phyloP scores from a whole-genome alignment of 2,888 invertebrate species.

The Brachypterus glaber region DNA sequence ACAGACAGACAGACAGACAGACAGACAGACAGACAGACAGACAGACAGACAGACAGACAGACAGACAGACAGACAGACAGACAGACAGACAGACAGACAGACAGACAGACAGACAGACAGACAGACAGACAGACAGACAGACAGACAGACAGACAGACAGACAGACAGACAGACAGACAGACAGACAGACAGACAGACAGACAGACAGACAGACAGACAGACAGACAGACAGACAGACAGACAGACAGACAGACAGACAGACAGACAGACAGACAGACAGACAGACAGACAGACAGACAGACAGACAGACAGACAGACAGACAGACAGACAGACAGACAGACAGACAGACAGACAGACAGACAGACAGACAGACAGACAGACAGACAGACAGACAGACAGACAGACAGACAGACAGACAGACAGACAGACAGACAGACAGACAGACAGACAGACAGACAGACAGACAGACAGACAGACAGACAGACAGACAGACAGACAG shows the following conservation, averaged over 20 bases:
- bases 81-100: constrained; percentile 2
- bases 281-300: constrained; percentile 2
- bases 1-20: no score
- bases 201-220: constrained; percentile 2
- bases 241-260: constrained; percentile 2
- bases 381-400: constrained; percentile 6
- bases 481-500: constrained; percentile 20
- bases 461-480: constrained; percentile 21
- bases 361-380: constrained; percentile 6
- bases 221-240: constrained; percentile 2
- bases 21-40: constrained; percentile 2
- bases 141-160: constrained; percentile 2
- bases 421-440: constrained; percentile 21
- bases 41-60: constrained; percentile 2
- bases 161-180: constrained; percentile 2
- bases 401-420: constrained; percentile 11
- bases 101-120: constrained; percentile 2
- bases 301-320: constrained; percentile 3
- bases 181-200: constrained; percentile 2
- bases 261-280: constrained; percentile 2
- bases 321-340: constrained; percentile 6
- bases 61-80: constrained; percentile 2
- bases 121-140: constrained; percentile 2
- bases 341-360: constrained; percentile 6
- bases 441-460: constrained; percentile 20